Evolutionary conservation across 2,113 vertebrate genomes (phyloP).

Genomic region (Colossoma macropomum): DNA sequence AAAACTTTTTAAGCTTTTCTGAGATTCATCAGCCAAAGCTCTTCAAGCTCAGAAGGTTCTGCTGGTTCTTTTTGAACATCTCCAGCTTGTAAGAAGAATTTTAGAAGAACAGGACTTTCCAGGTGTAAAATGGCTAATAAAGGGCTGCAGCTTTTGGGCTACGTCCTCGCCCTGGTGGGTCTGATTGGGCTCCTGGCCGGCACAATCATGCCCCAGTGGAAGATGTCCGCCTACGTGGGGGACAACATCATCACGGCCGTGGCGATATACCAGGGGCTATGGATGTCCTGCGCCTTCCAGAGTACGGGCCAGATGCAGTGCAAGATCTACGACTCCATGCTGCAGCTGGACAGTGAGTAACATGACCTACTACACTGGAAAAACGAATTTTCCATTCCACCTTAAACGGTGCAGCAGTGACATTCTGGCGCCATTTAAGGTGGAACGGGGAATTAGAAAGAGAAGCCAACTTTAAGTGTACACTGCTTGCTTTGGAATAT

Average conservation of each 20-base stretch:
- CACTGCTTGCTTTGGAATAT: too few relatives aligned
- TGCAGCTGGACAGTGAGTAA: constrained; percentile 81
- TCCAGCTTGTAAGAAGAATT: too few relatives aligned
- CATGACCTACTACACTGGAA: too few relatives aligned
- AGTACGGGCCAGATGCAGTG: constrained; percentile 85
- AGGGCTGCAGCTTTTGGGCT: constrained; percentile 88
- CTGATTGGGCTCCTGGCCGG: constrained; percentile 79
- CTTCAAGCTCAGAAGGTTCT: neutral
- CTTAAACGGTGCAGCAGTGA: too few relatives aligned
- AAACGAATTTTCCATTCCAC: too few relatives aligned
- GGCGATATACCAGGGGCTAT: constrained; percentile 86
- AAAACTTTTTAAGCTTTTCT: neutral
- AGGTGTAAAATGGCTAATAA: constrained; percentile 81
- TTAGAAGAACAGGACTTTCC: neutral
- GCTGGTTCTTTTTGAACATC: too few relatives aligned
- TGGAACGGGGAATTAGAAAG: too few relatives aligned
- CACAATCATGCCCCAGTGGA: constrained; percentile 88
- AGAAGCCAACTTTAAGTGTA: too few relatives aligned
- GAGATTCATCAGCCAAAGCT: too few relatives aligned
- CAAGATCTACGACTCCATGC: constrained; percentile 87
- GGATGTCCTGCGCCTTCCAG: constrained; percentile 89
- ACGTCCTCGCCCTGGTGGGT: constrained; percentile 79
- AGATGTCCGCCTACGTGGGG: constrained; percentile 86
- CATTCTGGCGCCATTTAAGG: too few relatives aligned
- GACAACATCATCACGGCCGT: constrained; percentile 88